Evolutionary conservation across 2,888 invertebrate genomes (phyloP).

Genomic region (Tridacna gigas): DNA sequence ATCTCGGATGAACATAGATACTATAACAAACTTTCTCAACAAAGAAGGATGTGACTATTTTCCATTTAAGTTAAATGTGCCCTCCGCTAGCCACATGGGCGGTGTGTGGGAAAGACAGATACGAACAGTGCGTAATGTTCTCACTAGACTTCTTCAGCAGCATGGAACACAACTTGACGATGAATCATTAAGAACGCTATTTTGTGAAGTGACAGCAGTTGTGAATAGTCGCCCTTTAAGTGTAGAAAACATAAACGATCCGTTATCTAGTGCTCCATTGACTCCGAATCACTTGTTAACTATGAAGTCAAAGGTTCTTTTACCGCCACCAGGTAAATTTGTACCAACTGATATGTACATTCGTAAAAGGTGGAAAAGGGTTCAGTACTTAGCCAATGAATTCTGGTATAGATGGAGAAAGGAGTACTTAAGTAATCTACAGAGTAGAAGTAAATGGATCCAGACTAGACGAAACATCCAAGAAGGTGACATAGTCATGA

Average conservation of each 20-base stretch:
- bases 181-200: constrained; percentile 52
- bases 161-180: constrained; percentile 52
- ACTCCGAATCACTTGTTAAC: constrained; percentile 66
- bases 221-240: constrained; percentile 64
- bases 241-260: constrained; percentile 51
- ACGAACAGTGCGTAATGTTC: constrained; percentile 59
- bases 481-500: constrained; percentile 52
- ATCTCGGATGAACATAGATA: constrained; percentile 23
- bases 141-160: constrained; percentile 44
- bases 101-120: constrained; percentile 74
- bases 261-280: constrained; percentile 46
- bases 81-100: constrained; percentile 69
- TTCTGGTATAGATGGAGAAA: constrained; percentile 3
- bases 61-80: constrained; percentile 61
- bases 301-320: constrained; percentile 46
- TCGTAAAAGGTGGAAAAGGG: constrained; percentile 31
- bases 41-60: constrained; percentile 40
- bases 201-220: constrained; percentile 55
- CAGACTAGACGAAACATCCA: constrained; percentile 22
- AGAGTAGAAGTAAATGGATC: constrained; percentile 29
- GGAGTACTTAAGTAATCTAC: constrained; percentile 42
- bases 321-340: constrained; percentile 28
- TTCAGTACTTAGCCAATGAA: constrained; percentile 8
- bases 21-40: constrained; percentile 27
- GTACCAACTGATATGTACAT: constrained; percentile 13